Evolutionary conservation across 2,113 vertebrate genomes (phyloP), one percentile per base, ranked within the genome.

Genomic region (Corvus hawaiiensis): DNA sequence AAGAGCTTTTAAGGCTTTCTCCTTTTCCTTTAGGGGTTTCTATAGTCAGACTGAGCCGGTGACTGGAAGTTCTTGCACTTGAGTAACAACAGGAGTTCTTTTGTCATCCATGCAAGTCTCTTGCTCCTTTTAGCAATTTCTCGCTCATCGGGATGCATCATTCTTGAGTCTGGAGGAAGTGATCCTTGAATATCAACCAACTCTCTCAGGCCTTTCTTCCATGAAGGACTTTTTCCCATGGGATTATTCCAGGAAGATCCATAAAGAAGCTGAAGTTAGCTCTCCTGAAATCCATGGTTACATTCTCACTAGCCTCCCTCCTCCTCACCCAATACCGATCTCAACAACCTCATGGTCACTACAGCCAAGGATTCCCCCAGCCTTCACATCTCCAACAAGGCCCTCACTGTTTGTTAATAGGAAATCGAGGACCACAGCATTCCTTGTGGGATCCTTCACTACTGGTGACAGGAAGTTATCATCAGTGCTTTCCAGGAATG

Each of bases 241-340:
- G 16, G 17, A 12, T 75, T 54, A 28, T 37, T 82, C 28, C 54
- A 75, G 26, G 33, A 73, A 28, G 20, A 61, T 46, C 8, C 33
- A 7, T 30, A 39, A 67, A 44, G n/a, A 61, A 11, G 20, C 11
- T 54, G 13, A 74, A 75, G 4, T 11, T 35, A 46, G 7, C 28
- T 59, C 9, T 39, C 16, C 52, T 82, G 16, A 20, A 54, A 24
- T 54, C 33, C 28, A 22, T 5, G 28, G 20, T 46, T 61, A 10
- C 23, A 13, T 2, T 46, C 33, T 15, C 0, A 0, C 4, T 52
- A 27, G 6, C 19, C 13, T 33, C 11, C 30, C 52, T 52, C 16
- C 44, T 67, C 19, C 39, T 74, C 37, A 59, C 16, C 20, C 33
- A 10, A 0, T 21, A 59, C 28, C 54, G 16, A n/a, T 59, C 23